Base-by-base conservation (phyloP, 2,113 vertebrate species). In the Chloebia gouldiae region DNA sequence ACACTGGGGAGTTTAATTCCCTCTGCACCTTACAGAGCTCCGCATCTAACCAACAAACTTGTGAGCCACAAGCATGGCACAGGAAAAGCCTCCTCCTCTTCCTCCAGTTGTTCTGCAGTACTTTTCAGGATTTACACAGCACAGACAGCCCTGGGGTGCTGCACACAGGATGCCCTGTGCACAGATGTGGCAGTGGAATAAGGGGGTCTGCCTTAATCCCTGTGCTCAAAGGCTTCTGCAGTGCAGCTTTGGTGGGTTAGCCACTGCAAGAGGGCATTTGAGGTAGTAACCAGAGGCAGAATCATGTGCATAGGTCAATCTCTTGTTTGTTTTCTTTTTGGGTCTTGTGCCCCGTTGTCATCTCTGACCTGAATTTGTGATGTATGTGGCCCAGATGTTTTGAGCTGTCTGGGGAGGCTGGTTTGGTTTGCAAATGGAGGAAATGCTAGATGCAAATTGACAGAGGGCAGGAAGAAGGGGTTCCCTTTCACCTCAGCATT, bases 231-330 rank as follows among this genome's bases (percentile, higher is more conserved):
- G 51, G 18, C 24, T 69, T 91, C 89, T 81, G 42, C 61, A 50
- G 6, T 31, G 22, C n/a, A 75, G 40, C 27, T 84, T 84, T 88
- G 39, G n/a, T 71, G 53, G 53, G 13, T 69, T 86, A 80, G 49
- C 11, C 44, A 31, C 78, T 63, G 53, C 0, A 0, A 28, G 25
- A 33, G n/a, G 15, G 17, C 9, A 13, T 64, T 69, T 0, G 1
- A 81, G 15, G 51, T 21, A 78, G 56, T 63, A 91, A 82, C 3
- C 39, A 70, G 45, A 84, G 50, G 31, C 13, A 70, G 63, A 80
- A n/a, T 66, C 23, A 63, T 22, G 37, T 44, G 47, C 47, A 73
- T 49, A 28, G 19, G 11, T 31, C 23, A 54, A 21, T 44, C 18
- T 83, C 25, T 57, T 78, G 5, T 73, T 56, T 11, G 15, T n/a